phyloP scores from a whole-genome alignment of 2,113 vertebrate genomes.

The Bubo blakistoni region DNA sequence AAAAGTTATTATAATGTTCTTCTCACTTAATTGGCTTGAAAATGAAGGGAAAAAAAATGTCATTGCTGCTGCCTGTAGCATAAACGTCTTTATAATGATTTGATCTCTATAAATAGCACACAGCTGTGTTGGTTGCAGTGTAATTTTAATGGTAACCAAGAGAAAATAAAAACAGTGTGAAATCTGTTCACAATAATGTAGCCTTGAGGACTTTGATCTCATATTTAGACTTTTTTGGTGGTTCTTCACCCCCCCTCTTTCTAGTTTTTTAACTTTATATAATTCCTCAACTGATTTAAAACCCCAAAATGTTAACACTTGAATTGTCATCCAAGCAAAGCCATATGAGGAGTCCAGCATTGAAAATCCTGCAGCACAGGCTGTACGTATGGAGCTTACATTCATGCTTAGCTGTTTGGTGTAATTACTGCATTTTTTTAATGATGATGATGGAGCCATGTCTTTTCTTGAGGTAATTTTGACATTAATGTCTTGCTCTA shows the following conservation, averaged over 20 bases:
- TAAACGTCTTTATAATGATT: conserved; percentile 10
- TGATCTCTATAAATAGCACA: conserved; percentile 30
- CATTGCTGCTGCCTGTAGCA: background rate
- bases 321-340: background rate
- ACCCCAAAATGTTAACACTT: background rate
- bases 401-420: background rate
- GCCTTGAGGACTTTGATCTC: background rate
- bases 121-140: conserved; percentile 17
- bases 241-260: background rate
- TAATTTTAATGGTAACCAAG: conserved; percentile 11
- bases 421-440: background rate
- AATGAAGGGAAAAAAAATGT: background rate
- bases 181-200: background rate
- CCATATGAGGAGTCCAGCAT: background rate
- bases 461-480: background rate
- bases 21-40: conserved; percentile 17
- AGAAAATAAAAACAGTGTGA: background rate
- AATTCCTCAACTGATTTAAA: background rate
- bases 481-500: background rate
- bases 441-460: background rate
- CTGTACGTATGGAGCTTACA: background rate
- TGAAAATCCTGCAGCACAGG: background rate
- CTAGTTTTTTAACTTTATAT: background rate
- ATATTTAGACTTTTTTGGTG: background rate
- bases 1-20: background rate